Conservation (phyloP, 2,888 invertebrate species). For the Lottia scabra region DNA sequence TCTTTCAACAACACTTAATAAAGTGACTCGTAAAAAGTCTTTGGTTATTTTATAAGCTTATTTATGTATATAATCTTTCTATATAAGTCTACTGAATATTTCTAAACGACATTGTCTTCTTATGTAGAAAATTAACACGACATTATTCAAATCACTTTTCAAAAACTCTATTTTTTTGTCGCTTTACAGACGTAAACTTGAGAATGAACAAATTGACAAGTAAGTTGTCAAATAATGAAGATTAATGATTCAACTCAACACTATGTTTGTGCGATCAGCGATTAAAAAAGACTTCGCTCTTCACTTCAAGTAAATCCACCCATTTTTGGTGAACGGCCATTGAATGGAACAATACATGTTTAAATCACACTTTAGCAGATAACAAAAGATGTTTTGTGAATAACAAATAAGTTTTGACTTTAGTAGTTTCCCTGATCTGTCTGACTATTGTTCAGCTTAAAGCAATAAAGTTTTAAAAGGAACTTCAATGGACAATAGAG, state of each 20-base stretch:
- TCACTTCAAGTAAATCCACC: conserved; percentile 1
- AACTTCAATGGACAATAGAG: neutral
- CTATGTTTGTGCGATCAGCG: conserved; percentile 30
- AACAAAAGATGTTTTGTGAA: conserved; percentile 33
- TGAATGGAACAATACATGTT: conserved; percentile 26
- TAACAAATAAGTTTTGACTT: conserved; percentile 38
- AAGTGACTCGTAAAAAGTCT: neutral
- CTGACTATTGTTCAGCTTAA: conserved; percentile 31
- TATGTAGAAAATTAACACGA: neutral
- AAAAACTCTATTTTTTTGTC: conserved; percentile 3
- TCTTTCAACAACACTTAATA: neutral
- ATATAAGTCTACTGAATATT: neutral
- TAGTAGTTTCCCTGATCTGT: conserved; percentile 31
- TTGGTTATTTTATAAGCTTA: conserved; percentile 1
- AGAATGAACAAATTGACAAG: conserved; percentile 34
- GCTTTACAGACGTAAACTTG: neutral
- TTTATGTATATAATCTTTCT: neutral
- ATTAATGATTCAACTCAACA: conserved; percentile 35
- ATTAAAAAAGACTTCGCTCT: conserved; percentile 27
- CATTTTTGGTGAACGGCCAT: conserved; percentile 6
- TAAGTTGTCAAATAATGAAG: conserved; percentile 42
- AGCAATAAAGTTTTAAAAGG: conserved; percentile 35
- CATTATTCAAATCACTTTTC: neutral
- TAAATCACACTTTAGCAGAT: conserved; percentile 29
- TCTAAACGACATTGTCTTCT: neutral